Evolutionary conservation across 2,113 vertebrate species (phyloP), one percentile per base, ranked within the genome.

Genomic region (Paradisaea rubra): DNA sequence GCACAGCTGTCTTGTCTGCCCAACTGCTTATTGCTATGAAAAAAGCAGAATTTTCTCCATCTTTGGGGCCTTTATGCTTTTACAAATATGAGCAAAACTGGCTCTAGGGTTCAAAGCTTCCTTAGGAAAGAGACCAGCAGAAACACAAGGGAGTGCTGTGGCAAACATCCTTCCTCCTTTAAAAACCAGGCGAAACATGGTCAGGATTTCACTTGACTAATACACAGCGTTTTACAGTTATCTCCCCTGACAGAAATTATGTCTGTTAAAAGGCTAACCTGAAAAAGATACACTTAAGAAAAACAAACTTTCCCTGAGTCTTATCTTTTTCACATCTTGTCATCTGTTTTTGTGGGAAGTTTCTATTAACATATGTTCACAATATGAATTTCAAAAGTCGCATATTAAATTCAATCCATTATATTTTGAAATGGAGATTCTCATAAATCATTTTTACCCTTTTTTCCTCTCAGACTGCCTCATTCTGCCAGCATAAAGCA

Each of bases 311-410:
- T 33, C 45, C 54, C 64, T 21, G n/a, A 63, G 54, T 54, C 87
- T 89, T 92, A 61, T 82, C 91, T 82, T 89, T 76, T 86, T 73
- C 89, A 88, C 60, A 87, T 96, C 63, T 91, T 1, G 0, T 91
- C 93, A 94, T 91, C 87, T 93, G 84, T n/a, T 95, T 93, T 79
- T 65, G 66, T 28, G 57, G 65, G 39, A 65, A 82, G 70, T 39
- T 94, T 79, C 81, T 85, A 87, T 82, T 76, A 91, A 80, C 71
- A 77, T 72, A 81, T 85, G 89, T 41, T 77, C 74, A 52, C 87
- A 95, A 95, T 72, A 91, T 77, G 89, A 80, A 93, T 91, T 87
- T 89, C 45, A 88, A 73, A 92, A 94, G 54, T 89, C 17, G 1
- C 19, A 41, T 93, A 93, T 92, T 92, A 94, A 89, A 87, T 76